A percentile compares a stretch with the other conserved stretches of the same genome.
These are phyloP conservation scores for Brenthis daphne DNA, from an alignment of 2,888 invertebrate species.

Conservation along the genomic window DNA sequence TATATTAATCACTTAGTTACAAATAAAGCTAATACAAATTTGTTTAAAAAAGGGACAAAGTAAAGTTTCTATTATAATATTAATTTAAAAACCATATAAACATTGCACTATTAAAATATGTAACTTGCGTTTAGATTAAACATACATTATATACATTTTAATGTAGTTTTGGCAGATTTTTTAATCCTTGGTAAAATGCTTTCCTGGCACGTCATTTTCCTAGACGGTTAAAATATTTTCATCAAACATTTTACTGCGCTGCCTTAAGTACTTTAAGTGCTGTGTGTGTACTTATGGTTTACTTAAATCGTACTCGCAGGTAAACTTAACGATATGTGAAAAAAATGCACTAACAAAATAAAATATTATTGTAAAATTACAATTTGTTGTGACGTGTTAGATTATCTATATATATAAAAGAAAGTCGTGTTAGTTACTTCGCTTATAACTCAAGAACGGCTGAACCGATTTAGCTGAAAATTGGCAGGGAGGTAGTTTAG, in stretches of 20 bases:
- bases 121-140: not conserved
- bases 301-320: constrained; percentile 28
- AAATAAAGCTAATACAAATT: too few relatives aligned
- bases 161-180: constrained; percentile 10
- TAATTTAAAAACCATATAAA: too few relatives aligned
- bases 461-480: too few relatives aligned
- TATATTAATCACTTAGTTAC: too few relatives aligned
- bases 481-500: too few relatives aligned
- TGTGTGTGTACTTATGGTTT: constrained; percentile 21
- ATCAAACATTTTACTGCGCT: constrained; percentile 20
- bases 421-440: too few relatives aligned
- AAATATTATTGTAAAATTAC: too few relatives aligned
- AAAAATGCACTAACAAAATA: constrained; percentile 21
- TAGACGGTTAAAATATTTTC: constrained; percentile 22
- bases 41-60: too few relatives aligned
- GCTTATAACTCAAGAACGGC: too few relatives aligned
- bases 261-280: constrained; percentile 25
- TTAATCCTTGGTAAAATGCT: constrained; percentile 15
- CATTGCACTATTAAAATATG: not conserved
- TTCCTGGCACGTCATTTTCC: constrained; percentile 14
- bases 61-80: too few relatives aligned
- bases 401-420: too few relatives aligned
- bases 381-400: too few relatives aligned
- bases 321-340: constrained; percentile 34
- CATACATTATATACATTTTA: not conserved